Percentiles rank a stretch among this genome's conserved stretches.
Conservation (phyloP, 1,140 invertebrate species). For the Andrena cerasifolii region DNA sequence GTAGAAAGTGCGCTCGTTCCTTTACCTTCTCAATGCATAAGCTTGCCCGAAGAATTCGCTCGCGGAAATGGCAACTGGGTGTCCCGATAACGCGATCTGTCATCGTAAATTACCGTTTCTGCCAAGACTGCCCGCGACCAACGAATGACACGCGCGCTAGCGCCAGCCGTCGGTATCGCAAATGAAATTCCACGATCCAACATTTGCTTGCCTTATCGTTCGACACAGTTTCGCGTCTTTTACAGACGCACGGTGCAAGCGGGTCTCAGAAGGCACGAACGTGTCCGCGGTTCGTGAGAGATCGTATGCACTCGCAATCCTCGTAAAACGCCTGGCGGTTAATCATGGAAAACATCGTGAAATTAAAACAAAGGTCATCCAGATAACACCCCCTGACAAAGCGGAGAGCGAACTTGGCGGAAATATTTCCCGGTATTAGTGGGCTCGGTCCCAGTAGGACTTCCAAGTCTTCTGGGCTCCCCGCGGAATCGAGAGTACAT, state of each 20-base stretch:
- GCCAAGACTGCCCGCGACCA: no score
- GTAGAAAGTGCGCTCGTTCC: no score
- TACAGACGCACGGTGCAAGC: neutral
- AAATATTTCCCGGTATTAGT: constrained; percentile 29
- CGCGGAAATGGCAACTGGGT: neutral
- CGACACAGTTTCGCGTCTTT: neutral
- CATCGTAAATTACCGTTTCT: neutral
- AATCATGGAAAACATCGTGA: constrained; percentile 15
- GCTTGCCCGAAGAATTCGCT: neutral
- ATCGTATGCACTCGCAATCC: neutral
- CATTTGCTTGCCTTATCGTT: neutral
- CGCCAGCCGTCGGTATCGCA: neutral
- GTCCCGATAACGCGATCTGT: neutral
- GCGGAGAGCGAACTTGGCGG: constrained; percentile 11
- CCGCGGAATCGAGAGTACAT: constrained; percentile 42
- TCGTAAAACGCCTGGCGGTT: neutral
- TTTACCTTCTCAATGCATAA: no score
- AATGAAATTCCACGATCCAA: neutral
- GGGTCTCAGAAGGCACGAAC: no score
- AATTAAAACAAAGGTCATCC: constrained; percentile 23
- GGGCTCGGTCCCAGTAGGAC: constrained; percentile 21
- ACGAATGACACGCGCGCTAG: neutral
- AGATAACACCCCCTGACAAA: constrained; percentile 26
- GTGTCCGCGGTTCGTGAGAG: neutral
- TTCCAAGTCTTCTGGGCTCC: constrained; percentile 42